Percentiles rank a stretch among this genome's conserved stretches.
phyloP scores from a whole-genome alignment of 2,113 vertebrate genomes.

The Arizona elegans region DNA sequence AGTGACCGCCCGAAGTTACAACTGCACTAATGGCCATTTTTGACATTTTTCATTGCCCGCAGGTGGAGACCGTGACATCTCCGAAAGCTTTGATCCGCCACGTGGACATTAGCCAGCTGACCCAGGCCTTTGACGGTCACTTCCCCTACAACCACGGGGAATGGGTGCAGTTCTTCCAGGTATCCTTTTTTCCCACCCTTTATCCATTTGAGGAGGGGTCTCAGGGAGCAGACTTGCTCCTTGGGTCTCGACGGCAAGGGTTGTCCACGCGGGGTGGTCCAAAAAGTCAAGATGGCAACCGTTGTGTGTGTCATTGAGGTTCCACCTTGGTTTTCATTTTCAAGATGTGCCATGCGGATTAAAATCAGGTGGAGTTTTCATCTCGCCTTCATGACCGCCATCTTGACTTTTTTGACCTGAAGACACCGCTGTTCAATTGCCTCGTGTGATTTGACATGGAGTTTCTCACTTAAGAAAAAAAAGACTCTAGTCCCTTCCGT shows the following conservation, averaged over 20 bases:
- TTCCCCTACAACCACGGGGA: constrained; percentile 84
- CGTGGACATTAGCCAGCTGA: constrained; percentile 83
- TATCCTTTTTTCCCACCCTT: constrained; percentile 49
- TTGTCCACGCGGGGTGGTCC: neutral
- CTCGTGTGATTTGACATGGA: neutral
- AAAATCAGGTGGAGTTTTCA: neutral
- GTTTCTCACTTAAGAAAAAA: no score
- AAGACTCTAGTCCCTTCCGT: neutral
- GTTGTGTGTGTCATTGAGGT: neutral
- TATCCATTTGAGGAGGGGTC: neutral
- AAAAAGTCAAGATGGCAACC: neutral
- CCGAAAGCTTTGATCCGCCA: constrained; percentile 81
- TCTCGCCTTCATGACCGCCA: accelerated
- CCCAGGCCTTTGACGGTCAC: constrained; percentile 78
- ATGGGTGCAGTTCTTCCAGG: constrained; percentile 93
- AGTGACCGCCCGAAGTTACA: no score
- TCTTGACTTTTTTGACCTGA: neutral
- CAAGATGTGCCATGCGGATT: neutral
- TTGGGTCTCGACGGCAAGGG: neutral
- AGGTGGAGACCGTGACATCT: constrained; percentile 86
- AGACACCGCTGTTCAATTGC: neutral
- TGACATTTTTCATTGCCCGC: neutral
- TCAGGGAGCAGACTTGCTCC: neutral
- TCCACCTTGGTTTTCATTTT: neutral
- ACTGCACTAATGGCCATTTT: no score